Evolutionary conservation across 1,140 invertebrate species (phyloP).

Genomic region (Drosophila oshimai): DNA sequence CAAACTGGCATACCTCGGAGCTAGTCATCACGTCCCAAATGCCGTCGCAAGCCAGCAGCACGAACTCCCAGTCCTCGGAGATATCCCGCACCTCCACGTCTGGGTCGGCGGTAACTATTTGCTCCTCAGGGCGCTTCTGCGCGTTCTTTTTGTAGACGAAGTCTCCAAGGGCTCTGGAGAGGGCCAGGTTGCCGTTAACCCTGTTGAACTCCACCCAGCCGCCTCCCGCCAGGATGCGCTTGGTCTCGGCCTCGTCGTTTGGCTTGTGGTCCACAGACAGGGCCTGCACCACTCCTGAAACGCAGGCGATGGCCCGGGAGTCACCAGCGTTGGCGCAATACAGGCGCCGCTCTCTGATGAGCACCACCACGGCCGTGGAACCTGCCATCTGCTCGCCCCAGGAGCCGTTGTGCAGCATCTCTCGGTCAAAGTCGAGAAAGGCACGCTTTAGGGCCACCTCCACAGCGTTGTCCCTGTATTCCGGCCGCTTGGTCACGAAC

Average conservation of each 20-base stretch:
- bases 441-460: conserved; percentile 87
- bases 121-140: conserved; percentile 92
- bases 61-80: conserved; percentile 96
- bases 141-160: conserved; percentile 97
- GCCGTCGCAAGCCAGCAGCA: conserved; percentile 98
- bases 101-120: conserved; percentile 98
- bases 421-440: conserved; percentile 95
- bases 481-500: conserved; percentile 88
- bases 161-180: conserved; percentile 98
- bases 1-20: conserved; percentile 95
- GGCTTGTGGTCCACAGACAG: conserved; percentile 98
- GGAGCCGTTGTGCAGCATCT: conserved; percentile 93
- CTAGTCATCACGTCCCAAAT: conserved; percentile 99
- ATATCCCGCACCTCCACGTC: conserved; percentile 93
- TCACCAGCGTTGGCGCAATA: conserved; percentile 98
- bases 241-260: conserved; percentile 91
- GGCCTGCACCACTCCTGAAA: conserved; percentile 85
- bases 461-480: conserved; percentile 84
- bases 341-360: conserved; percentile 92
- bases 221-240: conserved; percentile 95
- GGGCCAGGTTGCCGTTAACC: conserved; percentile 97
- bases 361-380: conserved; percentile 94
- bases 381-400: conserved; percentile 96
- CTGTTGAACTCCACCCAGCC: conserved; percentile 98
- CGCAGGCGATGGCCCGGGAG: conserved; percentile 93